A percentile compares a stretch with the other conserved stretches of the same genome.
Conservation (phyloP, 1,140 invertebrate species). For the Pectinophora gossypiella region DNA sequence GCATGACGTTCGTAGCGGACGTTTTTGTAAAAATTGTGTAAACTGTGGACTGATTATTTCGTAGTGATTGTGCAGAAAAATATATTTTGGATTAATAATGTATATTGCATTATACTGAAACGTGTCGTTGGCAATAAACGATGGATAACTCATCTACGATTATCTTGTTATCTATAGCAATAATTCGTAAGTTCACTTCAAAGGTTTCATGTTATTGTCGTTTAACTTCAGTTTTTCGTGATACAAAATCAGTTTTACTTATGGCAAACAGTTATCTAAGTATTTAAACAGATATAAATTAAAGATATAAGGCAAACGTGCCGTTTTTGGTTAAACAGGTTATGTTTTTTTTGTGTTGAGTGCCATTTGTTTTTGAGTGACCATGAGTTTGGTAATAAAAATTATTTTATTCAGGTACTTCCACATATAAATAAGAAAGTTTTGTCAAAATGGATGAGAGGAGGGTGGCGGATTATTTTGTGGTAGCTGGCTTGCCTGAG, state of each 20-base stretch:
- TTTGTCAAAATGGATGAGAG: constrained; percentile 83
- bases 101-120: background rate
- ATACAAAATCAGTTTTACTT: no score
- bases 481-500: constrained; percentile 94
- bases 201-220: constrained; percentile 36
- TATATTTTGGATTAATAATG: background rate
- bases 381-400: constrained; percentile 9
- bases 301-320: background rate
- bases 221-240: constrained; percentile 25
- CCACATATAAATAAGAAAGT: constrained; percentile 23
- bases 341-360: constrained; percentile 21
- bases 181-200: constrained; percentile 47
- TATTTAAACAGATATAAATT: background rate
- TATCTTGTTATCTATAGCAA: constrained; percentile 19
- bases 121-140: constrained; percentile 8
- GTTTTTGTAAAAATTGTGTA: background rate
- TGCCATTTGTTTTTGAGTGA: constrained; percentile 10
- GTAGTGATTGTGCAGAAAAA: background rate
- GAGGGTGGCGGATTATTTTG: constrained; percentile 95
- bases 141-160: constrained; percentile 16
- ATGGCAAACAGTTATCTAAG: background rate
- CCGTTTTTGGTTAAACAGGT: constrained; percentile 20
- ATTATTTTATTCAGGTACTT: constrained; percentile 23
- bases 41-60: background rate
- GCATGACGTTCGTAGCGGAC: background rate